Evolutionary conservation across 2,113 vertebrate genomes (phyloP), one percentile per base, ranked within the genome.

Genomic region (Ibidorhyncha struthersii): DNA sequence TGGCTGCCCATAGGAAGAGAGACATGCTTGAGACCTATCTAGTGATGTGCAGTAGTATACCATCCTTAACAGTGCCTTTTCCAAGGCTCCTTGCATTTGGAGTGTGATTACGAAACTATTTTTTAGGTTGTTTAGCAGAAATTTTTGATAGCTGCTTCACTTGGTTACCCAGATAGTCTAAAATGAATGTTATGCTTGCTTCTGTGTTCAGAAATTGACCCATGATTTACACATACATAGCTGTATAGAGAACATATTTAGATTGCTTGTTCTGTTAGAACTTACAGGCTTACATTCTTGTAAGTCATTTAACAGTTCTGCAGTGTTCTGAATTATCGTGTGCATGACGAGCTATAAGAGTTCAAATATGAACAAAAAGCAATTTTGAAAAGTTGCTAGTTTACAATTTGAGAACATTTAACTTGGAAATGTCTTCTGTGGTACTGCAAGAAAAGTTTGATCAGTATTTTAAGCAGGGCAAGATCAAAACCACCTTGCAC

Each of bases 11-110:
- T 11, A 52, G 72, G 27, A 86, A 56, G 45, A 66, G 11, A 29
- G 3, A 52, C 22, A 19, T 0, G 0, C 18, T 19, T 47, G 36
- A 66, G 45, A 78, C 41, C 14, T 22, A 10, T 40, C 22, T 43
- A 62, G 47, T 52, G 61, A 38, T 55, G 20, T 61, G 55, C 25
- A 82, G 0, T 49, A 62, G 27, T 30, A 9, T 14, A 21, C 32
- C 7, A 11, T 52, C 13, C 9, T 52, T 53, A 41, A 63, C 0
- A 0, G 9, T 82, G 53, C 16, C 19, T 85, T 80, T 72, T 65
- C 27, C 25, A 58, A 40, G 49, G 30, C 32, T 67, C 40, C 36
- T 67, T 79, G 17, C 23, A 9, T 82, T 91, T 89, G 40, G 21
- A 73, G 6, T 32, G 14, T 47, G 32, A 43, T 72, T 82, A 7